Conservation (phyloP, 37 sponge, comb jelly and placozoan species). For the Crambe crambe region DNA sequence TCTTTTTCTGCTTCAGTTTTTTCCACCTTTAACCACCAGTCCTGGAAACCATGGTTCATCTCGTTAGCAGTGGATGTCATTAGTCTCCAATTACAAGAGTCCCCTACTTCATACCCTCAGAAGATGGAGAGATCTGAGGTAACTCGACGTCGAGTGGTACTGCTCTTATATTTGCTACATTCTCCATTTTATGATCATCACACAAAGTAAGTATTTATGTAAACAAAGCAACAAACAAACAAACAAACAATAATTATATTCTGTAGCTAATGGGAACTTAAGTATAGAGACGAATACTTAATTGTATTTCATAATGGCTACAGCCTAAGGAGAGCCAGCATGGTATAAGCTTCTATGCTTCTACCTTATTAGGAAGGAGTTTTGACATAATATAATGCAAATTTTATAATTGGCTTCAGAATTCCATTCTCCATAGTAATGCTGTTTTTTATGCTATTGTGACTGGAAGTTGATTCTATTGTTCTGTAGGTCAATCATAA, state of each 20-base stretch:
- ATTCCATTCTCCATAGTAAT: neutral
- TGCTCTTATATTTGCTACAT: constrained; percentile 69
- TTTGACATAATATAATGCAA: neutral
- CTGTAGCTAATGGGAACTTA: no score
- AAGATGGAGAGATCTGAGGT: constrained; percentile 48
- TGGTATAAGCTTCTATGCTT: no score
- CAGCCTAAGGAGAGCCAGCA: no score
- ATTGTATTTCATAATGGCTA: no score
- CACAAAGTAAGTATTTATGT: constrained; percentile 49
- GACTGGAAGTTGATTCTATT: no score
- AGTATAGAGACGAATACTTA: neutral
- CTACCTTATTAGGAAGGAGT: no score
- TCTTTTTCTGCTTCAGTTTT: no score
- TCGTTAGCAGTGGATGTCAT: constrained; percentile 59
- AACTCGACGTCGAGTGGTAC: constrained; percentile 41
- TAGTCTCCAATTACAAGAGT: constrained; percentile 51
- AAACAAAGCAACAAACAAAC: neutral
- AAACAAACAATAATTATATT: no score
- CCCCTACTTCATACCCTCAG: constrained; percentile 7
- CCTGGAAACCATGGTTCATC: constrained; percentile 84
- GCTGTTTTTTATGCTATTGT: no score
- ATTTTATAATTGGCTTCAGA: neutral
- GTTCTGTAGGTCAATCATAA: constrained; percentile 15
- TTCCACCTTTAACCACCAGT: constrained; percentile 42
- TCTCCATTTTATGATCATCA: constrained; percentile 76